Conservation (phyloP, 2,113 vertebrate species). For the Rallus limicola region DNA sequence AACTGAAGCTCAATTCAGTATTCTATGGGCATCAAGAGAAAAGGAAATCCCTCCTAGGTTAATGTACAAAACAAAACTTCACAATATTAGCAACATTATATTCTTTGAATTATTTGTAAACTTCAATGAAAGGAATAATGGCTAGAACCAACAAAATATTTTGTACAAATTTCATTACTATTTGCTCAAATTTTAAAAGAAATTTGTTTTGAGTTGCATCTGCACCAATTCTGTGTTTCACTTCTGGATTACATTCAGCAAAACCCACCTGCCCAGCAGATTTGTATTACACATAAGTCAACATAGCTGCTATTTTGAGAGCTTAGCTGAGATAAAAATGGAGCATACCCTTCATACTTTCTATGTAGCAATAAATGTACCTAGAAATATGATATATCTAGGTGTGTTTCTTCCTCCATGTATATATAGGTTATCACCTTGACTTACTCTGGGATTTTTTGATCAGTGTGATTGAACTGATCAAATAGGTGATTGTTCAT, state of each 20-base stretch:
- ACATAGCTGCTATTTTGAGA: slow-evolving; percentile 35
- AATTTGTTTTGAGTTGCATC: neutral
- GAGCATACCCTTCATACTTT: neutral
- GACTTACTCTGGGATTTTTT: neutral
- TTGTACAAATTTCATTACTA: neutral
- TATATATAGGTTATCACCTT: neutral
- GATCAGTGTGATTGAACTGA: neutral
- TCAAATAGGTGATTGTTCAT: neutral
- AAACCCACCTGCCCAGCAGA: neutral
- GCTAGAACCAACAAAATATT: neutral
- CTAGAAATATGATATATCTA: neutral
- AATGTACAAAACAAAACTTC: neutral
- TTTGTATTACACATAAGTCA: neutral
- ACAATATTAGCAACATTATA: neutral
- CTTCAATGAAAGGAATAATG: neutral
- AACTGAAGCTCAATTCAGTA: neutral
- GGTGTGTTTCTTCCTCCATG: neutral
- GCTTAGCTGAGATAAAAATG: neutral
- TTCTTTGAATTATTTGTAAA: neutral
- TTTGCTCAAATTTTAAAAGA: slow-evolving; percentile 5
- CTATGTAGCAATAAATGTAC: neutral
- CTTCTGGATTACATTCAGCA: slow-evolving; percentile 11
- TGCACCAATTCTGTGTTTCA: neutral
- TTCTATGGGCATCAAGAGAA: neutral
- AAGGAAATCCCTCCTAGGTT: neutral